Evolutionary conservation across 1,140 invertebrate genomes (phyloP), one percentile per base, ranked within the genome.

Genomic region (Drosophila sp.): DNA sequence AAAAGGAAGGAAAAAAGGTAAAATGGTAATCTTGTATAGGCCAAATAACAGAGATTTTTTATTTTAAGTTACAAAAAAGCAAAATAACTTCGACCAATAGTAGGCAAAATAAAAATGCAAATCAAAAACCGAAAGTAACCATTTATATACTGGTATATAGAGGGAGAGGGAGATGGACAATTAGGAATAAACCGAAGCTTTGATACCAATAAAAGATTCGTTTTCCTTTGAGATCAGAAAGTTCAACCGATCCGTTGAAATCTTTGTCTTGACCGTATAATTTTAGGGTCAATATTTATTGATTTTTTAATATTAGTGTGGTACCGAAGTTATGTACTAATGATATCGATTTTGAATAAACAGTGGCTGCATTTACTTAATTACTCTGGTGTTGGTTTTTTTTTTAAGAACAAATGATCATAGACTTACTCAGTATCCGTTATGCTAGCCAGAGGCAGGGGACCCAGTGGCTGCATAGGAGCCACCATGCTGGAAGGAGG

Each of bases 361-460:
- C 8, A 25, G 6, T 5, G 6, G 23, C 27, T 50, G 44, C 44
- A 50, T 50, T 50, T 10, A 25, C 44, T 25, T 50, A 56, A 11
- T 55, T 10, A 17, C 27, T 55, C 5, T 23, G 5, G 0, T 6
- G 7, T 23, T 23, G 7, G 6, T 23, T 5, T 25, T 0, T 7
- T 0, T 47, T 5, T 7, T 2, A 0, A 50, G 25, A 38, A 8
- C 25, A 1, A 1, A 1, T 8, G 0, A 10, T 5, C 17, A 5
- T 54, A 32, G 75, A 93, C 94, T 94, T 87, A 94, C 94, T 94
- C 94, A 92, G 94, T 94, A 79, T 94, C 94, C 44, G 93, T 94
- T 82, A 94, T 94, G 78, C 93, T 94, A 44, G 94, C 93, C 38
- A 94, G 82, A 27, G 94, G 94, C 57, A 94, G 84, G 17, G 93